Percentiles rank a stretch among this genome's conserved stretches.
Conservation (phyloP, 2,113 vertebrate species). For the Oxyura jamaicensis region DNA sequence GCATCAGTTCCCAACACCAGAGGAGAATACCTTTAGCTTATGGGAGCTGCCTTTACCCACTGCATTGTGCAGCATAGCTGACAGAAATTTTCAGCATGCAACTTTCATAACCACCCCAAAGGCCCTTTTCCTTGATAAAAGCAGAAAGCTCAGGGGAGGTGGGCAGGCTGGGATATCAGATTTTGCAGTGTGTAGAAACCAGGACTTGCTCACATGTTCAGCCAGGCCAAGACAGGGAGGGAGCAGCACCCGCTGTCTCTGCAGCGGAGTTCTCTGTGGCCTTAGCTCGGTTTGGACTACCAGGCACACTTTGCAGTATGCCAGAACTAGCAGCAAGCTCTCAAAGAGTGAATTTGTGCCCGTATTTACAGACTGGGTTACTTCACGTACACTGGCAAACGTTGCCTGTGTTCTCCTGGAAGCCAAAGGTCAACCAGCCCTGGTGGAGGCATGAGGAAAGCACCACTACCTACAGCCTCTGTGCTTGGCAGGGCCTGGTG, state of each 20-base stretch:
- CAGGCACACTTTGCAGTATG: neutral
- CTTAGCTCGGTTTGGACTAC: neutral
- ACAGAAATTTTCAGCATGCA: fast-evolving
- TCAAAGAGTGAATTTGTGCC: fast-evolving
- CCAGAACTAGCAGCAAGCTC: neutral
- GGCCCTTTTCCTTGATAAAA: neutral
- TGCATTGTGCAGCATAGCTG: neutral
- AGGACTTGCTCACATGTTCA: neutral
- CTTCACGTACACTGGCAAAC: fast-evolving
- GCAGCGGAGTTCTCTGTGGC: neutral
- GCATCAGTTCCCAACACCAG: neutral
- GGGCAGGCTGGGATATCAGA: neutral
- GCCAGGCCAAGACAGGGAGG: neutral
- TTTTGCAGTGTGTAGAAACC: neutral
- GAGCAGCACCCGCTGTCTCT: neutral
- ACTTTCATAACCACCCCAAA: neutral
- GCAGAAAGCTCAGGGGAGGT: neutral
- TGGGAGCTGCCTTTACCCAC: neutral
- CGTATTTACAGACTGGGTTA: neutral
- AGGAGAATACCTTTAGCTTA: fast-evolving
- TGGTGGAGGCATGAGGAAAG: fast-evolving
- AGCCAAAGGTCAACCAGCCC: neutral
- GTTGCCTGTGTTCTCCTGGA: neutral
- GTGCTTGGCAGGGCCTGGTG: neutral
- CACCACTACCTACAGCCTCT: neutral